Conservation (phyloP, 2,113 vertebrate species). For the Solea senegalensis region DNA sequence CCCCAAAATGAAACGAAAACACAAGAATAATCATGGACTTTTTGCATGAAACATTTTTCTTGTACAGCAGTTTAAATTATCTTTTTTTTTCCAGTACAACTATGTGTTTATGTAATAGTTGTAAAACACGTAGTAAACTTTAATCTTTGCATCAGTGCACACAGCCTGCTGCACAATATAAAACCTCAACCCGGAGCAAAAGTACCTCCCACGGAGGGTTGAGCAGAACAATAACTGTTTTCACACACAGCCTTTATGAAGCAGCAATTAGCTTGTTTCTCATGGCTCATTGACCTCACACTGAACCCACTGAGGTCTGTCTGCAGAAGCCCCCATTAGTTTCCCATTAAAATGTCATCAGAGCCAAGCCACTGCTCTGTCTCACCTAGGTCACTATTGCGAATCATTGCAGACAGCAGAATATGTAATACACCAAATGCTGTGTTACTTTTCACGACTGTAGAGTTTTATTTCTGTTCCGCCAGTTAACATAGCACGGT, state of each 20-base stretch:
- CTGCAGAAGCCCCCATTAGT: conserved; percentile 48
- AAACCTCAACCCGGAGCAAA: conserved; percentile 21
- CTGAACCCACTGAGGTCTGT: conserved; percentile 52
- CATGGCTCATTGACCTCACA: conserved; percentile 57
- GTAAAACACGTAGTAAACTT: conserved; percentile 1
- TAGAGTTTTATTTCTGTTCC: background rate
- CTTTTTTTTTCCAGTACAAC: too few relatives aligned
- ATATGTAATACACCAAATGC: conserved; percentile 20
- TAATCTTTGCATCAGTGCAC: conserved; percentile 13
- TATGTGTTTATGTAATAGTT: background rate
- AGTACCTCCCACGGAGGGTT: conserved; percentile 18
- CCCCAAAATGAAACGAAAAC: too few relatives aligned
- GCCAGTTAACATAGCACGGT: background rate
- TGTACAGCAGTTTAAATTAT: background rate
- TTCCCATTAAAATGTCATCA: conserved; percentile 66
- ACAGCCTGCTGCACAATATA: conserved; percentile 17
- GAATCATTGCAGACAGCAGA: conserved; percentile 26
- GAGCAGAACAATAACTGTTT: conserved; percentile 57
- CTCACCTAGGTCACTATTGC: conserved; percentile 56
- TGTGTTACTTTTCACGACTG: conserved; percentile 2
- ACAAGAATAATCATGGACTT: too few relatives aligned
- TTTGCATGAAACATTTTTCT: too few relatives aligned
- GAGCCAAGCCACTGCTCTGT: conserved; percentile 46
- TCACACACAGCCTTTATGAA: conserved; percentile 49
- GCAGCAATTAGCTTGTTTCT: conserved; percentile 63